Base-by-base conservation (phyloP, 2,113 vertebrate species). In the Bombycilla garrulus region DNA sequence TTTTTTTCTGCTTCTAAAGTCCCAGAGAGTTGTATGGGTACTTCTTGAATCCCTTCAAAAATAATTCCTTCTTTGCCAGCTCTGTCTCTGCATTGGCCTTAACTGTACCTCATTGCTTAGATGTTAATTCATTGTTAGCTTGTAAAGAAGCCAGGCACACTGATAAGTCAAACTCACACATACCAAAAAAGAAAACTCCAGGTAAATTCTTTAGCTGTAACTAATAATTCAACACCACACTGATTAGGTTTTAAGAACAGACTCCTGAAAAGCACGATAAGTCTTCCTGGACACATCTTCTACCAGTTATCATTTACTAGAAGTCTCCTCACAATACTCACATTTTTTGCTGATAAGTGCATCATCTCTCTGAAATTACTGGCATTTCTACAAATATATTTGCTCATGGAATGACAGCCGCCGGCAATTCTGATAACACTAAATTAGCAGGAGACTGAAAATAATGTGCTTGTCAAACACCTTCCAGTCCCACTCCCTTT, bases 391-490 rank as follows among this genome's bases (percentile, higher is more conserved):
- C 92, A 93, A 88, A 83, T 66, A 70, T 48, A 66, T 95, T 92
- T 96, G 76, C 50, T 88, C 31, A 47, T 50, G 73, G 82, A 94
- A 88, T 64, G 81, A 56, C 85, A 96, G 72, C 93, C 10, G 0
- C 64, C 44, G 56, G 93, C 60, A 86, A 88, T 81, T 77, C 69
- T 86, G 93, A 88, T 93, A 96, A 64, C 80, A 48, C 38, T 78
- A 56, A 78, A 70, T 96, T 96, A 92, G 69, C 72, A 92, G 56
- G 64, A 96, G 76, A 86, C 72, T 83, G 79, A 79, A 88, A 96
- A 94, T 83, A 86, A 84, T 33, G 69, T 67, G 47, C 77, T 84
- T 89, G 72, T 93, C 91, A 92, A 88, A 90, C 77, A 84, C 80
- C 73, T 94, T 69, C 64, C 44, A 50, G 40, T 62, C 40, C 36